Evolutionary conservation across 2,888 invertebrate genomes (phyloP), one percentile per base, ranked within the genome.

Genomic region (Xylota segnis): DNA sequence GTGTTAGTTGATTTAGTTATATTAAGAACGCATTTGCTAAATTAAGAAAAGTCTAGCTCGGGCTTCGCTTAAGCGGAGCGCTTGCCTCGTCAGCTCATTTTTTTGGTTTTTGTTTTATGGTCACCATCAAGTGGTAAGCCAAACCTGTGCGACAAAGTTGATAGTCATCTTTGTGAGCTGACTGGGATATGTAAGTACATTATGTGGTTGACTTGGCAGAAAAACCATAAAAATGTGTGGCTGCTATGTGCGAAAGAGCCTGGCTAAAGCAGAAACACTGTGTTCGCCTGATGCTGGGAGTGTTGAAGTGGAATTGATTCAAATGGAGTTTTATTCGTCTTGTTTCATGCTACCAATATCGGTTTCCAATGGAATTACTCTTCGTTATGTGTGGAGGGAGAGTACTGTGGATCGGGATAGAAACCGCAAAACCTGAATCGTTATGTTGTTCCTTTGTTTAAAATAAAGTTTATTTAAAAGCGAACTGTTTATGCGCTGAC

Each of bases 101-200:
- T 18, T 59, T n/a, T n/a, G n/a, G n/a, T n/a, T n/a, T n/a, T n/a
- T n/a, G n/a, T n/a, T n/a, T 50, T 29, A 34, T 32, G 10, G 18
- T 27, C 47, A 50, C 68, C 72, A 81, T 9, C 63, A 65, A 40
- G 45, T 52, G 82, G 45, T 27, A 29, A 71, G 59, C 66, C 54
- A 77, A 72, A 77, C 71, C 65, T 71, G 58, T 71, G 77, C 65
- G 72, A 83, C 61, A 54, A 63, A 63, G 65, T 66, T 78, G 72
- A 83, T 74, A 83, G 65, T 78, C 72, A 74, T 70, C 78, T 61
- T 54, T 58, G 50, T 71, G 43, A 65, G 40, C 56, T 47, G 32
- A 68, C 23, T 16, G 40, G 29, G 34, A 6, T 43, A 43, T 43
- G 43, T 5, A 43, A 43, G 43, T 43, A 43, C 43, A 43, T 43